Conservation (phyloP, 2,888 invertebrate species). For the Zygothrica quintamaculata region DNA sequence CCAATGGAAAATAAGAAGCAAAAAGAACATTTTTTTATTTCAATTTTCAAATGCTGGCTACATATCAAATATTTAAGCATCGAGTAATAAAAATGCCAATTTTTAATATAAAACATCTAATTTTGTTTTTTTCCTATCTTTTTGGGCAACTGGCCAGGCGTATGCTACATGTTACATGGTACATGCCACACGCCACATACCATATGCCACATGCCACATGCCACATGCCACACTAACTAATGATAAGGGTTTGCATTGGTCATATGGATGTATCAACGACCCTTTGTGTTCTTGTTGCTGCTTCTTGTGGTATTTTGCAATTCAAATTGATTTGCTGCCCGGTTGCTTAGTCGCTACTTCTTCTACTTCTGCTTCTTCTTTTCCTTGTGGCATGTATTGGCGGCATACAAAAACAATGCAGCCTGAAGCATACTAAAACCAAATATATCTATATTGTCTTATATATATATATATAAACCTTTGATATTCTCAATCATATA, state of each 20-base stretch:
- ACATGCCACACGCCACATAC: slow-evolving; percentile 13
- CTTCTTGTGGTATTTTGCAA: slow-evolving; percentile 21
- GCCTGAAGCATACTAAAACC: background rate
- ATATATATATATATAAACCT: too few species aligned
- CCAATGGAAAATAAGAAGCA: too few species aligned
- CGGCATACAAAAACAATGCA: slow-evolving; percentile 8
- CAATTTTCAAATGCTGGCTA: slow-evolving; percentile 39
- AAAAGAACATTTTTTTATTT: too few species aligned
- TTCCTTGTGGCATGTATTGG: slow-evolving; percentile 4
- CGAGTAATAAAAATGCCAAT: slow-evolving; percentile 60
- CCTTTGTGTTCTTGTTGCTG: background rate
- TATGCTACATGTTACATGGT: slow-evolving; percentile 23
- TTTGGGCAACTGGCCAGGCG: slow-evolving; percentile 6
- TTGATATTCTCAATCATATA: too few species aligned
- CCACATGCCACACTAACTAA: slow-evolving; percentile 1
- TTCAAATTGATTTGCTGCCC: slow-evolving; percentile 31
- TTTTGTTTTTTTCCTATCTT: too few species aligned
- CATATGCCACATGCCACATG: slow-evolving; percentile 14
- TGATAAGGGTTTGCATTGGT: slow-evolving; percentile 37
- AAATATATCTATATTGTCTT: too few species aligned
- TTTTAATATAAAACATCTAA: slow-evolving; percentile 37
- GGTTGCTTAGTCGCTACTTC: slow-evolving; percentile 10
- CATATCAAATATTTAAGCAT: slow-evolving; percentile 69
- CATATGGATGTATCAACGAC: background rate
- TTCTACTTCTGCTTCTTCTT: too few species aligned